Evolutionary conservation across 64 coral and sea anemone genomes (phyloP), one percentile per base, ranked within the genome.

Genomic region (Pocillopora verrucosa): DNA sequence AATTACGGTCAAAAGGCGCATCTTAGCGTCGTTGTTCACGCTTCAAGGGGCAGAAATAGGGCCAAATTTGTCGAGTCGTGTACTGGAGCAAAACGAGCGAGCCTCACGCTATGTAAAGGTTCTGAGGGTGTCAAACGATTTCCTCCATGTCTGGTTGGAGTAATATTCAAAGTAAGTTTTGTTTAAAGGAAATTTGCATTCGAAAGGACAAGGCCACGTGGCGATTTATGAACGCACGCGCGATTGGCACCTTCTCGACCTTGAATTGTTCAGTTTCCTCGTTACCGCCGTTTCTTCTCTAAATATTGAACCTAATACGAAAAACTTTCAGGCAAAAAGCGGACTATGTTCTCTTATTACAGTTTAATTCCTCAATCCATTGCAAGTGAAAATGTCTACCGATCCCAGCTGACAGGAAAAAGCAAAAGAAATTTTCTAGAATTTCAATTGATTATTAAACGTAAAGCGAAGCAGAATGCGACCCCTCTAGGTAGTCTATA

Each of bases 131-230:
- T 84, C 16, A 70, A 5, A 17, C 82, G 20, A 57, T 36, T 70
- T 84, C 82, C 15, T 65, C 67, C 82, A 84, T 84, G 82, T 84
- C 70, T 2, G 6, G 56, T 36, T 22, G 45, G 69, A 67, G 10
- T 26, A 70, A 84, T 25, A 84, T 72, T 45, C 64, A 84, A 84
- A 57, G 19, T 70, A 51, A 51, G 41, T 67, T 51, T 84, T 80
- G 78, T 80, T 61, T 35, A 30, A 7, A 61, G 30, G 24, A 59
- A 79, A 80, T 80, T 84, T 84, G 82, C 82, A 84, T 84, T 24
- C 61, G 36, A 84, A 57, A 84, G 35, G 38, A 65, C 56, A 51
- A 84, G 13, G 62, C 63, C 82, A 84, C 82, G 82, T 84, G 82
- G 82, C 82, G 82, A 38, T 22, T 56, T 84, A 35, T 57, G 16